Conservation (phyloP, 2,797 vertebrate species). For the Graptemys geographica region DNA sequence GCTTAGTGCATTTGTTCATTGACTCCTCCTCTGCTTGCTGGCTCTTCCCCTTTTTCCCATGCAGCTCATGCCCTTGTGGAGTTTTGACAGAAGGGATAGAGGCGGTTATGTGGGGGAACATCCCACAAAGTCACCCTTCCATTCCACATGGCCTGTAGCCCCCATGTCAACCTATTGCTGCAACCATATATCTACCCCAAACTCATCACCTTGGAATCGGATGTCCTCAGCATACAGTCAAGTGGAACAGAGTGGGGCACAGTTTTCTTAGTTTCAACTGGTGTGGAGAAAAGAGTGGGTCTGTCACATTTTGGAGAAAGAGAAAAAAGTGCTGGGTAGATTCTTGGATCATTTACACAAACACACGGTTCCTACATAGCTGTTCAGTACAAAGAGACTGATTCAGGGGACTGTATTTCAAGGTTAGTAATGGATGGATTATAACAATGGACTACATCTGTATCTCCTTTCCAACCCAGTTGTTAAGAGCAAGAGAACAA, state of each 20-base stretch:
- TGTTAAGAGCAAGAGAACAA: not conserved
- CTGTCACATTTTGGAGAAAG: not conserved
- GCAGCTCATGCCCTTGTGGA: not conserved
- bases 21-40: rapidly evolving
- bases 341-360: not conserved
- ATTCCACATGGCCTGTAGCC: not conserved
- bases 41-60: not conserved
- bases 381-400: not conserved
- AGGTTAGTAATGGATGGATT: not conserved
- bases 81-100: not conserved
- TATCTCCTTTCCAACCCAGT: conserved; percentile 3
- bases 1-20: not conserved
- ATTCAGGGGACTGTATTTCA: not conserved
- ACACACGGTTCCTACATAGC: rapidly evolving
- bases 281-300: not conserved
- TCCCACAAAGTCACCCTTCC: not conserved
- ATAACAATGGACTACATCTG: not conserved
- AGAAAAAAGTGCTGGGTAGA: not conserved
- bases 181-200: not conserved
- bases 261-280: conserved; percentile 5
- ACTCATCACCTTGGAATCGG: rapidly evolving
- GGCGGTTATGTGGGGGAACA: rapidly evolving
- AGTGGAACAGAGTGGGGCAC: not conserved
- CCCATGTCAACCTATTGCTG: not conserved
- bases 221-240: not conserved